These are phyloP conservation scores for Lota lota DNA, from an alignment of 2,113 vertebrate genomes.

Conservation along the genomic window DNA sequence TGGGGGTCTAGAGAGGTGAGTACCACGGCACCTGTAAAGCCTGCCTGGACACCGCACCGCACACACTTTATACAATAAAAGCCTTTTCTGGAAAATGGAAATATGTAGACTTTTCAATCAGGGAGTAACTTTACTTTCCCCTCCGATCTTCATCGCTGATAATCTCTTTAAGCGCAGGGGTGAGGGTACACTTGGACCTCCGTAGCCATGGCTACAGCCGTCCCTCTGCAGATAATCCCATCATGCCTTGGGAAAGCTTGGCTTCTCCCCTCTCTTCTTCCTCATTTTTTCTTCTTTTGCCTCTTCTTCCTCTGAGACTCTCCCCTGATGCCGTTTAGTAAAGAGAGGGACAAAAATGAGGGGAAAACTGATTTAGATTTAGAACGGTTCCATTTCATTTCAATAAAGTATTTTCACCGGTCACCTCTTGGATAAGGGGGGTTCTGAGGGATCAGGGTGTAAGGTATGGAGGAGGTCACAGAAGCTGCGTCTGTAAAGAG, in stretches of 20 bases:
- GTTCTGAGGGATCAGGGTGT: conserved; percentile 9
- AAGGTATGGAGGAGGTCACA: neutral
- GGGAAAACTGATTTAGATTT: conserved; percentile 34
- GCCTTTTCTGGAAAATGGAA: conserved; percentile 77
- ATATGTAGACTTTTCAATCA: conserved; percentile 63
- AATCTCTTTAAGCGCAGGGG: conserved; percentile 80
- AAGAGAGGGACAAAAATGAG: conserved; percentile 19
- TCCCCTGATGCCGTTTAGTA: conserved; percentile 9
- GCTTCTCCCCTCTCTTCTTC: conserved; percentile 25
- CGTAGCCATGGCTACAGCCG: conserved; percentile 44
- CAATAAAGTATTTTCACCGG: conserved; percentile 39
- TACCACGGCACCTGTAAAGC: conserved; percentile 53
- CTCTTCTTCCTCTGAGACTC: neutral
- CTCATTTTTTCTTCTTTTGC: conserved; percentile 22
- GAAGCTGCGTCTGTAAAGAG: too few relatives aligned
- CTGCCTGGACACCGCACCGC: conserved; percentile 43
- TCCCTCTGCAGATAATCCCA: conserved; percentile 60
- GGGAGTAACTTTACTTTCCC: conserved; percentile 68
- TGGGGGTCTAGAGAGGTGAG: conserved; percentile 74
- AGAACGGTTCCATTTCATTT: conserved; percentile 58
- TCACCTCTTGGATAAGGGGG: neutral
- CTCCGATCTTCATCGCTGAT: conserved; percentile 70
- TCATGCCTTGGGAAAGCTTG: conserved; percentile 41
- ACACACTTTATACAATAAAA: conserved; percentile 85
- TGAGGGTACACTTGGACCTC: conserved; percentile 66